Base-by-base conservation (phyloP, 2,888 invertebrate species). In the Amiota minor region DNA sequence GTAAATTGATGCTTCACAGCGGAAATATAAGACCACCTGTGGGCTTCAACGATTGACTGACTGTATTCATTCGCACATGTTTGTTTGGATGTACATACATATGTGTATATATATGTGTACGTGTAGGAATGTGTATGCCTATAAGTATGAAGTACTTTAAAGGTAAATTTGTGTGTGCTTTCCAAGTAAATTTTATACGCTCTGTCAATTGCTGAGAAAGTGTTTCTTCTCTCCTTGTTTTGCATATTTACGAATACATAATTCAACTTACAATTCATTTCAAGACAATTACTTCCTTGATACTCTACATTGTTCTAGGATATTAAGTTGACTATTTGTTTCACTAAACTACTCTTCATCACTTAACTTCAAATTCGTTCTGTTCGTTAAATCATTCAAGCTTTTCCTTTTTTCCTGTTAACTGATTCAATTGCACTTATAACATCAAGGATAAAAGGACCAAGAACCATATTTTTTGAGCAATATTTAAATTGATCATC, bases 1-100 rank as follows among this genome's bases (percentile, higher is more conserved):
- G 83, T 83, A 83, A 83, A 83, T 83, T 82, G 80, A 79, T 76
- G 78, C 74, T 82, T 85, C 83, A 82, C 84, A 79, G 74, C 76
- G 75, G 79, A 83, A 85, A 79, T 85, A 80, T 82, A 80, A 82
- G 82, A 79, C 85, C 83, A 85, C 83, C 82, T 85, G 78, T 78
- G 83, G 79, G 75, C 75, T 12, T 18, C 50, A 49, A 10, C 10
- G 11, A 12, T 1, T 14, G 10, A 16, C n/a, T 56, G n/a, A 9
- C 16, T 18, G 59, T 59, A 11, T 35, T 6, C 35, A 11, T 35
- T 6, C 35, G 6, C 35, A 35, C 35, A 35, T 35, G 35, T 35
- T 35, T 59, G 11, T 59, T 59, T 59, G 20, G 20, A 59, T 59
- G 3, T 50, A n/a, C 53, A 12, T 50, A 4, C n/a, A n/a, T 50